These are phyloP conservation scores for Cheilosia grossa DNA, from an alignment of 2,888 invertebrate genomes.

Conservation along the genomic window DNA sequence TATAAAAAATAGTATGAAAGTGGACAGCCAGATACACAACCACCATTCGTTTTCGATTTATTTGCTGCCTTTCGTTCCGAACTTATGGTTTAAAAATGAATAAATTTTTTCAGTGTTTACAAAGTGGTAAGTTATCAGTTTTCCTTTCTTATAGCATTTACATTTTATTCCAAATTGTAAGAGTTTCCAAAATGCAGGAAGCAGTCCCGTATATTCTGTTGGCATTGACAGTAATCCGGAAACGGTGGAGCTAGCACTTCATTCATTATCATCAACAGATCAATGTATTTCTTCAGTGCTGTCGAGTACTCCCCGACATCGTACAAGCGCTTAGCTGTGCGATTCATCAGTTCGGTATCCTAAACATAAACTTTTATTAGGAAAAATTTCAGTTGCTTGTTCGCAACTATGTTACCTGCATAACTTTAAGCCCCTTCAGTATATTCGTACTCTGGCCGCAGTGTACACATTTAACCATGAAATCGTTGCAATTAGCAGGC, in stretches of 20 bases:
- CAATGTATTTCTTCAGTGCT: slow-evolving; percentile 87
- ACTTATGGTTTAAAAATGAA: too few relatives aligned
- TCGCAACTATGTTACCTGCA: slow-evolving; percentile 85
- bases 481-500: slow-evolving; percentile 86
- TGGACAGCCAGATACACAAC: too few relatives aligned
- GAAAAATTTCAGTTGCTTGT: background rate
- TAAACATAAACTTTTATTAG: slow-evolving; percentile 79
- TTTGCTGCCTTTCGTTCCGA: too few relatives aligned
- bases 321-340: slow-evolving; percentile 86
- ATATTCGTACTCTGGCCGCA: slow-evolving; percentile 89
- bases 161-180: slow-evolving; percentile 78
- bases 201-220: slow-evolving; percentile 88
- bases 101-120: too few relatives aligned
- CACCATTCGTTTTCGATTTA: too few relatives aligned
- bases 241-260: slow-evolving; percentile 89
- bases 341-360: slow-evolving; percentile 89
- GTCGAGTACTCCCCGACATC: slow-evolving; percentile 86
- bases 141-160: background rate
- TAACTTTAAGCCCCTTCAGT: slow-evolving; percentile 88
- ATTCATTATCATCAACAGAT: slow-evolving; percentile 88
- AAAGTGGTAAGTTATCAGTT: background rate
- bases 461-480: slow-evolving; percentile 88
- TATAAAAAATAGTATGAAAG: too few relatives aligned
- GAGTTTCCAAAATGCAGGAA: slow-evolving; percentile 86
- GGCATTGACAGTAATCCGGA: slow-evolving; percentile 89